Evolutionary conservation across 37 sponge, comb jelly and placozoan species (phyloP), one percentile per base, ranked within the genome.

Genomic region (Spongilla lacustris): DNA sequence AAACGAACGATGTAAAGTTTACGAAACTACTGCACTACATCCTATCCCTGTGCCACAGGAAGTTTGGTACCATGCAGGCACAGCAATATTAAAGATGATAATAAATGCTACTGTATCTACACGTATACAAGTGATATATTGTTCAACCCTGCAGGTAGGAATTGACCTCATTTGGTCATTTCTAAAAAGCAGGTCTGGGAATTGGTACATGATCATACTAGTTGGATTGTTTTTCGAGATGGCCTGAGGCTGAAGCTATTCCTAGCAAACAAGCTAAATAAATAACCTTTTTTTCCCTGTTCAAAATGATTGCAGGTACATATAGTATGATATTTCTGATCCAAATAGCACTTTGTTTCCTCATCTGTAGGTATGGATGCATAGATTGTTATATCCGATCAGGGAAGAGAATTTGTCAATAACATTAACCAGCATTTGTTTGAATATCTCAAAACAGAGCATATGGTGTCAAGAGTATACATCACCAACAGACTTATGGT

Each of bases 181-280:
- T 19, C 77, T 69, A 67, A 12, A 27, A 35, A 73, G 73, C 28
- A 34, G 66, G 12, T 36, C 33, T 48, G 74, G 87, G 34, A 79
- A 86, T 50, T 25, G 31, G 28, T 79, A 86, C 87, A 86, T 86
- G 23, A 86, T 86, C 35, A 86, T 68, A 14, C 23, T 19, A 27
- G 69, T 11, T 70, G 83, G n/a, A 82, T 70, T 88, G 68, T 70
- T 88, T 50, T 58, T 58, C 78, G 22, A 88, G 81, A 68, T 88
- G 89, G 89, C 77, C 76, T 25, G 83, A 82, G 67, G 89, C 83
- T 78, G 73, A 29, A 71, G 31, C 87, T 69, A 8, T 86, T 12
- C 80, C 80, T 17, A 46, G 36, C 34, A 86, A 86, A 72, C 32
- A 49, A 49, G 78, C 48, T 25, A 13, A 32, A 34, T 3, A n/a